Evolutionary conservation across 2,888 invertebrate species (phyloP), one percentile per base, ranked within the genome.

Genomic region (Drosophila nigritarsus): DNA sequence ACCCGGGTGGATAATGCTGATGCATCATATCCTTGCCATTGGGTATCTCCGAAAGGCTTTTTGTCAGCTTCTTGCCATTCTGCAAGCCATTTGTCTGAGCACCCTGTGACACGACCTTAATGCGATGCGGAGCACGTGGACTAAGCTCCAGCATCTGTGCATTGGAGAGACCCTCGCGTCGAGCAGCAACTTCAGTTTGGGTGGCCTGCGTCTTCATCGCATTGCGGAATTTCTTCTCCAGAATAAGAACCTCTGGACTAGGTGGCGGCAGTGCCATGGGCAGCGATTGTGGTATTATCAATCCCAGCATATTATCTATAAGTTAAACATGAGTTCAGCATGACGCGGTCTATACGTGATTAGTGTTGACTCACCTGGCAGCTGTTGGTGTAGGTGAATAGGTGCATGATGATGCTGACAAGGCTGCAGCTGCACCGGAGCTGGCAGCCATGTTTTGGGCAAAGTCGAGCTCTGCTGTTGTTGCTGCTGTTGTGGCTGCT

Each of bases 121-220:
- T 97, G 63, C 87, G 89, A 92, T 97, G 97, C 51, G 97, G 96
- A 42, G 97, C 97, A 73, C 97, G 94, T 9, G 97, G 97, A 93
- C 97, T 97, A 30, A 97, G 93, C 20, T 96, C 96, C 60, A 92
- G 62, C 80, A 95, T 94, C 7, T 96, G 96, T n/a, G 96, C 95
- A 58, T 77, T 82, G 94, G 92, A n/a, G 95, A 95, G 93, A 95
- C 96, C 85, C 96, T 94, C 94, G 96, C 98, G 86, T 1, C 89
- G 79, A 93, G 98, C 98, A 0, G 75, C 90, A 4, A 77, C 75
- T 32, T 87, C 89, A 7, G 98, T 98, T 93, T 98, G 98, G 6
- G 98, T 98, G 20, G 98, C 98, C 93, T 98, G 98, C 0, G 98
- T 98, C 92, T 97, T 96, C 98, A 98, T 98, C 0, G 96, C 96